Percentiles rank a stretch among this genome's conserved stretches.
phyloP scores from a whole-genome alignment of 2,888 invertebrate genomes.

The Nebria salina region DNA sequence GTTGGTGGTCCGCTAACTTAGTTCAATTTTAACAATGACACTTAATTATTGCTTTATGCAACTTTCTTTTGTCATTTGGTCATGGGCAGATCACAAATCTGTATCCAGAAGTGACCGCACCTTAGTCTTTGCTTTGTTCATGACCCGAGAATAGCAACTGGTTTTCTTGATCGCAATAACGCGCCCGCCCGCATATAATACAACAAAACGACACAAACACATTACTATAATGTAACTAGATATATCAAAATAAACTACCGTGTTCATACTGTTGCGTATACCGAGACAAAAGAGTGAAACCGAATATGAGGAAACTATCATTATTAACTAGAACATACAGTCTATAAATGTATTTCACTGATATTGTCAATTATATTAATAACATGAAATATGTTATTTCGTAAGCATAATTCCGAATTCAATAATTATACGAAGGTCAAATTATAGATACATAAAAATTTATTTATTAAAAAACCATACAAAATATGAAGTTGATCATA shows the following conservation, averaged over 20 bases:
- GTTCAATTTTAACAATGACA: neutral
- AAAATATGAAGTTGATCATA: neutral
- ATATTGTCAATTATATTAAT: neutral
- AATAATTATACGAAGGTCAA: too few species aligned
- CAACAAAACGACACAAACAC: slow-evolving; percentile 13
- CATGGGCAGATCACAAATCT: slow-evolving; percentile 21
- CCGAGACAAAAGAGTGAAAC: neutral
- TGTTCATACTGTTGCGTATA: neutral
- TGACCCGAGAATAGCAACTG: slow-evolving; percentile 20
- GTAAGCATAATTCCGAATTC: too few species aligned
- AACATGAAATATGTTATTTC: neutral
- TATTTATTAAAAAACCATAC: neutral
- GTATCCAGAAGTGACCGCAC: slow-evolving; percentile 11
- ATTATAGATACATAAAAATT: neutral
- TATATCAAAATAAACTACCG: slow-evolving; percentile 9
- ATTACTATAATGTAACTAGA: slow-evolving; percentile 5
- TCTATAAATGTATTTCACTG: neutral
- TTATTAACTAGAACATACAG: neutral
- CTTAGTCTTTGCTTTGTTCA: slow-evolving; percentile 14
- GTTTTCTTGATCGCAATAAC: slow-evolving; percentile 17
- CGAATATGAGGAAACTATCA: neutral
- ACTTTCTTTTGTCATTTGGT: slow-evolving; percentile 9
- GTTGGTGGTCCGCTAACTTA: too few species aligned
- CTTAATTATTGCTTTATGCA: slow-evolving; percentile 3
- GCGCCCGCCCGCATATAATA: slow-evolving; percentile 18